Conservation (phyloP, 2,797 vertebrate genomes). For the Botia kubotai region DNA sequence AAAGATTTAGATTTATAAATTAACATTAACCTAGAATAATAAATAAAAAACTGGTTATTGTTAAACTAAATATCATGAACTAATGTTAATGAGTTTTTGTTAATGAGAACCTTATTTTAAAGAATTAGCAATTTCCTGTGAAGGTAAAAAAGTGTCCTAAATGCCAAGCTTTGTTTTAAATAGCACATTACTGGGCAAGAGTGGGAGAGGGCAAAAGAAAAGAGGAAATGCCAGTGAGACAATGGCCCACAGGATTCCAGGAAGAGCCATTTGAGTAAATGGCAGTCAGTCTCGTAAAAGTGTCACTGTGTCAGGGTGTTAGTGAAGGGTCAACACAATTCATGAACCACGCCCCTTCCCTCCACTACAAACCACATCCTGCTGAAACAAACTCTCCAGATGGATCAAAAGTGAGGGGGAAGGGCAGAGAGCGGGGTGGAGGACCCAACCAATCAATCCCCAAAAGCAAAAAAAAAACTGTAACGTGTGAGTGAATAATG, state of each 20-base stretch:
- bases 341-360: conserved; percentile 48
- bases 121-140: too few species aligned
- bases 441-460: conserved; percentile 45
- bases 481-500: background rate
- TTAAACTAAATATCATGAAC: too few species aligned
- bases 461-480: conserved; percentile 30
- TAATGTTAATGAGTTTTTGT: too few species aligned
- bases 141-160: conserved; percentile 18
- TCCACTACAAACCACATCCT: conserved; percentile 20
- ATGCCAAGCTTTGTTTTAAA: conserved; percentile 25
- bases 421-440: conserved; percentile 1
- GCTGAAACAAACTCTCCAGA: background rate
- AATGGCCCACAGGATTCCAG: conserved; percentile 65
- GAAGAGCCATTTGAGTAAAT: conserved; percentile 68
- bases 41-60: too few species aligned
- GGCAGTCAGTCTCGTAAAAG: conserved; percentile 70
- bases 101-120: too few species aligned
- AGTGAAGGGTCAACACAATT: conserved; percentile 67
- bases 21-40: too few species aligned
- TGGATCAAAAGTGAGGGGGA: conserved; percentile 30
- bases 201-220: background rate
- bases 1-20: too few species aligned
- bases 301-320: conserved; percentile 68
- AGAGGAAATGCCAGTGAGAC: conserved; percentile 52
- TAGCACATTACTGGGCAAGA: conserved; percentile 33